Percentiles rank a stretch among this genome's conserved stretches.
Evolutionary conservation across 2,797 vertebrate species (phyloP).

Genomic region (Telmatherina bonti): DNA sequence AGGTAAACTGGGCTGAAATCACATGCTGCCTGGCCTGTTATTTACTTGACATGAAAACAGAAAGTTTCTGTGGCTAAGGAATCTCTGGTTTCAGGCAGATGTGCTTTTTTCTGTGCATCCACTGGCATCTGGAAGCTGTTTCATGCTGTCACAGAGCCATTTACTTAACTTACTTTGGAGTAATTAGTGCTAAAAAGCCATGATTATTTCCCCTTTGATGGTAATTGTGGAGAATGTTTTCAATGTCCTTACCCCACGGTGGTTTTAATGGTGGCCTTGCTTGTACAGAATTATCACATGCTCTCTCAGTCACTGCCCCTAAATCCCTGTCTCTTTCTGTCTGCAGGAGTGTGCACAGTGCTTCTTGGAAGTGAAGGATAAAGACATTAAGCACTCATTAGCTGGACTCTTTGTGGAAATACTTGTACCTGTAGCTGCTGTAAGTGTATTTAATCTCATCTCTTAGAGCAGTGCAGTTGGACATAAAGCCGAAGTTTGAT

Average conservation of each 20-base stretch:
- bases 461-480: background rate
- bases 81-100: background rate
- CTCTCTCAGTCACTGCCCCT: conserved; percentile 24
- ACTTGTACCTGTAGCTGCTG: conserved; percentile 97
- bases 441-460: conserved; percentile 83
- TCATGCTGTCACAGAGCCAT: conserved; percentile 4
- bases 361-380: conserved; percentile 99
- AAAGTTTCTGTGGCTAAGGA: background rate
- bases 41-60: conserved; percentile 1
- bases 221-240: conserved; percentile 27
- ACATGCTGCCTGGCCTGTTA: background rate
- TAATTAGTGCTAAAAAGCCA: conserved; percentile 39
- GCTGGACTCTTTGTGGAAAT: conserved; percentile 99
- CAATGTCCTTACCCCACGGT: conserved; percentile 24
- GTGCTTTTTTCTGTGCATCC: background rate
- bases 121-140: conserved; percentile 37
- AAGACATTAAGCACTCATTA: conserved; percentile 98
- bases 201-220: conserved; percentile 36
- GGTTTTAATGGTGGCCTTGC: conserved; percentile 11
- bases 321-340: conserved; percentile 31
- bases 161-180: conserved; percentile 12
- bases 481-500: background rate
- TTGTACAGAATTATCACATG: conserved; percentile 3
- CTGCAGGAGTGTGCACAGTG: conserved; percentile 97
- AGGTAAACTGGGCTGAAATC: conserved; percentile 82